Evolutionary conservation across 2,797 vertebrate species (phyloP).

Genomic region (Oreochromis mossambicus): DNA sequence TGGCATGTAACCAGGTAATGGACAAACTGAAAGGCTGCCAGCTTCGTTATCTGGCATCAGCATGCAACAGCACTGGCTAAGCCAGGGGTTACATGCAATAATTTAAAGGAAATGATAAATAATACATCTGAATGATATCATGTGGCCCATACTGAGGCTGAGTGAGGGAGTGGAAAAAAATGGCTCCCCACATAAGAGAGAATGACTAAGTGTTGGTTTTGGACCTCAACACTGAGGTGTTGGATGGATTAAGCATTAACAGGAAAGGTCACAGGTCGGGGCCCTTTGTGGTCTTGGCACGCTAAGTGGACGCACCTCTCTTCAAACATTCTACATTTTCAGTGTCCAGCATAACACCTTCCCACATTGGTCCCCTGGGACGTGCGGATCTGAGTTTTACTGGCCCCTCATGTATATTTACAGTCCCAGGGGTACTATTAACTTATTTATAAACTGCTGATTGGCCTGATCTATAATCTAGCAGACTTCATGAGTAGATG

Average conservation of each 20-base stretch:
- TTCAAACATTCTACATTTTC: neutral
- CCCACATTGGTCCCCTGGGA: neutral
- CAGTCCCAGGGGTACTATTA: neutral
- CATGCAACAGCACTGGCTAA: neutral
- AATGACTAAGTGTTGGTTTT: neutral
- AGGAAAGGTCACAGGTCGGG: constrained; percentile 36
- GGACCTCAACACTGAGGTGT: neutral
- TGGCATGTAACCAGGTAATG: constrained; percentile 40
- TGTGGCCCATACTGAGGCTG: neutral
- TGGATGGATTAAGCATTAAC: constrained; percentile 54
- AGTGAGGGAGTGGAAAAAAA: neutral
- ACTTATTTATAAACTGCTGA: neutral
- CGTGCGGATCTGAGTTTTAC: neutral
- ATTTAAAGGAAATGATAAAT: neutral
- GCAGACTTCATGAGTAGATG: neutral
- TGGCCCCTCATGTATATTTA: neutral
- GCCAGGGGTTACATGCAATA: neutral
- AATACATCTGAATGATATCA: neutral
- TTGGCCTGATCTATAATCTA: neutral
- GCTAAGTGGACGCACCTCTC: neutral
- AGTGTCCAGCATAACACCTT: neutral
- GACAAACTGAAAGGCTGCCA: constrained; percentile 30
- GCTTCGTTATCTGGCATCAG: constrained; percentile 32
- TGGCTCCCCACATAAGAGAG: neutral
- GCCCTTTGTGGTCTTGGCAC: constrained; percentile 27